A percentile compares a stretch with the other conserved stretches of the same genome.
Conservation (phyloP, 2,888 invertebrate species). For the Isoperla grammatica region DNA sequence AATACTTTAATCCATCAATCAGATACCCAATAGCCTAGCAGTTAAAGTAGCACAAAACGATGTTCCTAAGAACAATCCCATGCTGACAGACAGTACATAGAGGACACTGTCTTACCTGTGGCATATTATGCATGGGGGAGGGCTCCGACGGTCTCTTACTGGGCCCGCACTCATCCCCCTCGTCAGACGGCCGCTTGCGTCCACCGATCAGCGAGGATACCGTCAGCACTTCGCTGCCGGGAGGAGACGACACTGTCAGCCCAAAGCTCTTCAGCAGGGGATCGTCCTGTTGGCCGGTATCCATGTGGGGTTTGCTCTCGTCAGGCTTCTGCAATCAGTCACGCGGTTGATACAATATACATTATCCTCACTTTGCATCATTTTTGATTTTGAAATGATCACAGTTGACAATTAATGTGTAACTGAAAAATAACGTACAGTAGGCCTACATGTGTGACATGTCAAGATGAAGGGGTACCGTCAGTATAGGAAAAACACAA, state of each 20-base stretch:
- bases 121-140: conserved; percentile 10
- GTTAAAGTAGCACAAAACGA: too few species aligned
- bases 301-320: conserved; percentile 26
- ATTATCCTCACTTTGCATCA: too few species aligned
- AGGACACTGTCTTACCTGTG: conserved; percentile 40
- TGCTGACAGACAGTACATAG: too few species aligned
- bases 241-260: conserved; percentile 52
- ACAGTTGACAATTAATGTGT: too few species aligned
- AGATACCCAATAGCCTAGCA: too few species aligned
- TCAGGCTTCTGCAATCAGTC: conserved; percentile 19
- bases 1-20: too few species aligned
- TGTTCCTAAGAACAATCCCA: too few species aligned
- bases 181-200: conserved; percentile 59
- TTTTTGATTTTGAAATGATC: too few species aligned
- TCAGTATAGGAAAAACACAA: too few species aligned
- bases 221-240: conserved; percentile 38
- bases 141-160: conserved; percentile 34
- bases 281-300: conserved; percentile 42
- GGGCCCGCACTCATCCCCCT: conserved; percentile 49
- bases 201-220: conserved; percentile 36
- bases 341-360: conserved; percentile 12
- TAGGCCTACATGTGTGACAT: too few species aligned
- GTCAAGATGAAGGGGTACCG: too few species aligned
- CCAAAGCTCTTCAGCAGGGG: conserved; percentile 51
- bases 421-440: too few species aligned